These are phyloP conservation scores for Dipodomys spectabilis DNA, from an alignment of 2,113 vertebrate species.

Conservation along the genomic window DNA sequence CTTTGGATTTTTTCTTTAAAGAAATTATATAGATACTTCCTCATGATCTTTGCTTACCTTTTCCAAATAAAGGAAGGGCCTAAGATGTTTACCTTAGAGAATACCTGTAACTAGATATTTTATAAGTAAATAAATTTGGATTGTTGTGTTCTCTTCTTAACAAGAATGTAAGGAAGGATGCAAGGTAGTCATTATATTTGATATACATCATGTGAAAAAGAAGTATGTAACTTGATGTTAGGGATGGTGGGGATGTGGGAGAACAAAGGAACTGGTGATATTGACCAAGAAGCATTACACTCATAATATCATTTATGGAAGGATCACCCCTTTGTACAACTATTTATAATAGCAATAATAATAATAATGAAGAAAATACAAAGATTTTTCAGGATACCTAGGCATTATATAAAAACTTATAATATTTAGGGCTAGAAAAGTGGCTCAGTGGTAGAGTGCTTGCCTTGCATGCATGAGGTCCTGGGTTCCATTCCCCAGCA, in stretches of 20 bases:
- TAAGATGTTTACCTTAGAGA: background rate
- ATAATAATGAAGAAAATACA: background rate
- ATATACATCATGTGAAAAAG: no score
- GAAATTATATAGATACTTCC: slow-evolving; percentile 36
- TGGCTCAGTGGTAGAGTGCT: no score
- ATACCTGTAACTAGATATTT: background rate
- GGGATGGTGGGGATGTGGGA: no score
- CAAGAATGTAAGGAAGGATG: background rate
- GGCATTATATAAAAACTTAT: background rate
- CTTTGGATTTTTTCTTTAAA: background rate
- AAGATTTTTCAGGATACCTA: background rate
- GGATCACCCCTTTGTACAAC: no score
- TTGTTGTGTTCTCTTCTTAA: background rate
- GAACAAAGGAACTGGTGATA: no score
- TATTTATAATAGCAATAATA: no score
- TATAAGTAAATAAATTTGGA: background rate
- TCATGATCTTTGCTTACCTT: slow-evolving; percentile 49
- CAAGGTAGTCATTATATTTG: no score
- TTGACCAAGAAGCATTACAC: no score
- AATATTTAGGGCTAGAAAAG: background rate
- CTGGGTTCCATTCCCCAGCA: no score
- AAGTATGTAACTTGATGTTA: no score
- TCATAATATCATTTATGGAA: no score
- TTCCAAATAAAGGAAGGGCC: background rate
- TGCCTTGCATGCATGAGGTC: no score